Base-by-base conservation (phyloP, 1,140 invertebrate genomes). In the Drosophila repletoides region DNA sequence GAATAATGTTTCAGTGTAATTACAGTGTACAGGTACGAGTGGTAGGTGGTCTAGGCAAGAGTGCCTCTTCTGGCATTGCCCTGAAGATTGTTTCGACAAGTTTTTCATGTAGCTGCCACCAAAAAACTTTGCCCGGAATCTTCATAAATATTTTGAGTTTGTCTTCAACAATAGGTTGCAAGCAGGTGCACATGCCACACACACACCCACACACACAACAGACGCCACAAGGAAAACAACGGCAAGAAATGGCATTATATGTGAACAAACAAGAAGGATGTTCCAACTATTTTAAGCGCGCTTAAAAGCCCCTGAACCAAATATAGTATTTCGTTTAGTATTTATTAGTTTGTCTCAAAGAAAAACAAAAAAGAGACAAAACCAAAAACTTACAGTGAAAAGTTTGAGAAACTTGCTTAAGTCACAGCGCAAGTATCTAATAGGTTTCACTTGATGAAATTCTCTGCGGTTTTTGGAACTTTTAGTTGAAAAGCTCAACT, bases 81-180 rank as follows among this genome's bases (percentile, higher is more conserved):
- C 22, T 58, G 75, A 70, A 79, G 71, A 79, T 79, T 74, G 76
- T 79, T 79, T 79, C 75, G 65, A 71, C 75, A 79, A 79, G 65
- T 79, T 79, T n/a, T 79, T 66, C 59, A 40, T 79, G 76, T 79
- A 60, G 66, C 65, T 76, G 60, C 74, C 71, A 48, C 63, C 58
- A 65, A 53, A 68, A 68, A 79, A 69, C 79, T 79, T 70, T 48
- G 48, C 59, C 36, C 5, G 55, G 75, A 75, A 79, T 79, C 75
- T 79, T 79, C 65, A 79, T 79, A 79, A 79, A 79, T 79, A 79
- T 79, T 79, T 79, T 70, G 74, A 69, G 74, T 72, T 76, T 41
- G 52, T 76, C 67, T 76, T 73, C 72, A 64, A 60, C 73, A 61
- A 76, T 76, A 67, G 43, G 56, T 68, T 74, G 45, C 40, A 17